A percentile compares a stretch with the other conserved stretches of the same genome.
Conservation (phyloP, 2,888 invertebrate genomes). For the Koerneria pararmatus region DNA sequence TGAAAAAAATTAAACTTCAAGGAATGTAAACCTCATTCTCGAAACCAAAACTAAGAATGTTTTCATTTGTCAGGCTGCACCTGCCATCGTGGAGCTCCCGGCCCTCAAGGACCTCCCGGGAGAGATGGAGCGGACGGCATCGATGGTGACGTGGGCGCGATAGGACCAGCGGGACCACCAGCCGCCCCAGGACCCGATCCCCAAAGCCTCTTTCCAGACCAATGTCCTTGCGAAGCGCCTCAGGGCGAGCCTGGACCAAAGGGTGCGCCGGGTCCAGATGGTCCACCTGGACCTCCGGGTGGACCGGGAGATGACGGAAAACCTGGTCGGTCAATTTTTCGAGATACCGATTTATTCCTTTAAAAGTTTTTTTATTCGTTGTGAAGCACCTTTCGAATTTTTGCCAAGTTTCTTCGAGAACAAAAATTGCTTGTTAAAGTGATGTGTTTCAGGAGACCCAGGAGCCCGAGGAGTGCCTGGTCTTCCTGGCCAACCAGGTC, state of each 20-base stretch:
- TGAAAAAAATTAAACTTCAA: too few relatives aligned
- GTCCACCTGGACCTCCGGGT: constrained; percentile 49
- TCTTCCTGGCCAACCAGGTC: constrained; percentile 62
- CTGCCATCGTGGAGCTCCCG: constrained; percentile 58
- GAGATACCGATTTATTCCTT: too few relatives aligned
- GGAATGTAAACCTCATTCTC: too few relatives aligned
- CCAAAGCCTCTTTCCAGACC: constrained; percentile 52
- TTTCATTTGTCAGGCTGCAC: constrained; percentile 37
- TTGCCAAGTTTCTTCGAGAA: too few relatives aligned
- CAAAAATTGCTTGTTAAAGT: too few relatives aligned
- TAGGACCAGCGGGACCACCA: constrained; percentile 56
- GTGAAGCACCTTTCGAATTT: too few relatives aligned
- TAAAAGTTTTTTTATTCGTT: too few relatives aligned
- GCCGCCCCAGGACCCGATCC: constrained; percentile 57
- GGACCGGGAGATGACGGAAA: constrained; percentile 53
- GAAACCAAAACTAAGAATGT: too few relatives aligned
- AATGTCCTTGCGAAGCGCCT: constrained; percentile 59
- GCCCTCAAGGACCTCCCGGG: constrained; percentile 49
- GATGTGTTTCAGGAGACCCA: too few relatives aligned
- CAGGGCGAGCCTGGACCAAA: constrained; percentile 50
- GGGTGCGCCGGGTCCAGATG: constrained; percentile 47
- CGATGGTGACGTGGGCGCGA: constrained; percentile 55
- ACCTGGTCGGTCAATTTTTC: too few relatives aligned
- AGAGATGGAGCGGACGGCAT: constrained; percentile 50
- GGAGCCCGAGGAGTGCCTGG: constrained; percentile 72